Percentiles rank a stretch among this genome's conserved stretches.
Evolutionary conservation across 2,113 vertebrate species (phyloP).

Genomic region (Elephantulus edwardii): DNA sequence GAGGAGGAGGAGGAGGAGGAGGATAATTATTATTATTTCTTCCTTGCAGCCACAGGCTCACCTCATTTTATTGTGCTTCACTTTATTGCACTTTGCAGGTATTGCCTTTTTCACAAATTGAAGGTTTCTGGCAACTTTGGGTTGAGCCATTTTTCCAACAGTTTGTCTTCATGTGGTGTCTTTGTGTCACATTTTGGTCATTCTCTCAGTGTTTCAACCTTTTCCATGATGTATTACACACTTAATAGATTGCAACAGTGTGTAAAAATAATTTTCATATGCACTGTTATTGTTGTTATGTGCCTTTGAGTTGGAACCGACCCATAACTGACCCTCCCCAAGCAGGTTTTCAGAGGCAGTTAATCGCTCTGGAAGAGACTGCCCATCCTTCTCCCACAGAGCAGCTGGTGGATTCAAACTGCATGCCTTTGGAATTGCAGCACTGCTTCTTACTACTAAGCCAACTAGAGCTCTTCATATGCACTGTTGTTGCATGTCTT

Average conservation of each 20-base stretch:
- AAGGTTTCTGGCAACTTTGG: background rate
- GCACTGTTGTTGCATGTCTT: no score
- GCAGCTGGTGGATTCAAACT: no score
- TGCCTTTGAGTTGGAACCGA: no score
- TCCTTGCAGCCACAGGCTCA: background rate
- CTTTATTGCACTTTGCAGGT: background rate
- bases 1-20: no score
- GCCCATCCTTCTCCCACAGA: no score
- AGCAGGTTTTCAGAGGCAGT: no score
- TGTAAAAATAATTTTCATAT: background rate
- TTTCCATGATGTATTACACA: background rate
- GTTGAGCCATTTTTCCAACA: background rate
- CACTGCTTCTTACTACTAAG: no score
- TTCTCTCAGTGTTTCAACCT: background rate
- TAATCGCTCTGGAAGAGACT: no score
- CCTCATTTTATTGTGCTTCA: background rate
- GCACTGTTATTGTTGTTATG: no score
- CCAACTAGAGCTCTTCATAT: no score
- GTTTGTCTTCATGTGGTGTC: background rate
- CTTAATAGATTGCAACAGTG: background rate
- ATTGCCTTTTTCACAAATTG: background rate
- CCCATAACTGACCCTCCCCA: no score
- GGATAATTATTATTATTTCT: background rate
- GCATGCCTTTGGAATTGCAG: no score
- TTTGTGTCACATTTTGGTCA: background rate